phyloP scores from a whole-genome alignment of 2,113 vertebrate genomes.

The Chelonoidis abingdonii region DNA sequence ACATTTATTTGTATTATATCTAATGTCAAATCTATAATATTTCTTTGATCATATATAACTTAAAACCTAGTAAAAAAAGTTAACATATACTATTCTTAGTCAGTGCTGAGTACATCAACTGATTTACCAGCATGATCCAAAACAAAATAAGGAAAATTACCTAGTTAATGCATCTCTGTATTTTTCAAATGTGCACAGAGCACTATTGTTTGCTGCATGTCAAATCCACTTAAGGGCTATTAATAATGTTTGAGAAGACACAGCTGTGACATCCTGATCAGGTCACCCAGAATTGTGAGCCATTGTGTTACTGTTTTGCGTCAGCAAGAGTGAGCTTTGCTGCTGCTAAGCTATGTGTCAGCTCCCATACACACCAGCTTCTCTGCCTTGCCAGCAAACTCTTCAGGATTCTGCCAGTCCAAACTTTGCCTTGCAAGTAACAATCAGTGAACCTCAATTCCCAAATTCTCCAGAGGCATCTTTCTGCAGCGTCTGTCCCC shows the following conservation, averaged over 20 bases:
- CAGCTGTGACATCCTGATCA: not conserved
- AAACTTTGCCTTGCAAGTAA: not conserved
- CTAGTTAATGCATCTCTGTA: not conserved
- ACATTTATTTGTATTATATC: not conserved
- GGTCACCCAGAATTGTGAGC: not conserved
- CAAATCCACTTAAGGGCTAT: not conserved
- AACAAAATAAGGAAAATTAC: not conserved
- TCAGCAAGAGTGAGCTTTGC: not conserved
- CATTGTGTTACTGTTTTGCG: not conserved
- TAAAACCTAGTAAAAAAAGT: not conserved
- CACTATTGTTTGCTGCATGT: not conserved
- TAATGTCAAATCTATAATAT: not conserved
- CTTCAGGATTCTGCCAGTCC: not conserved
- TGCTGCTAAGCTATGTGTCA: not conserved
- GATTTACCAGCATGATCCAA: not conserved
- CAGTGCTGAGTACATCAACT: not conserved
- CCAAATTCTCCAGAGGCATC: not conserved
- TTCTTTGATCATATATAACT: not conserved
- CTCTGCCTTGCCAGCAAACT: not conserved
- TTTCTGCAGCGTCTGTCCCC: not conserved
- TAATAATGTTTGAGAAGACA: not conserved
- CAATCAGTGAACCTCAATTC: not conserved
- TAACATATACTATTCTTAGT: not conserved
- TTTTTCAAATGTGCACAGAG: not conserved
- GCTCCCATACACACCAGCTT: not conserved